A percentile compares a stretch with the other conserved stretches of the same genome.
phyloP scores from a whole-genome alignment of 2,888 invertebrate genomes.

The Trypoxylon attenuatum region DNA sequence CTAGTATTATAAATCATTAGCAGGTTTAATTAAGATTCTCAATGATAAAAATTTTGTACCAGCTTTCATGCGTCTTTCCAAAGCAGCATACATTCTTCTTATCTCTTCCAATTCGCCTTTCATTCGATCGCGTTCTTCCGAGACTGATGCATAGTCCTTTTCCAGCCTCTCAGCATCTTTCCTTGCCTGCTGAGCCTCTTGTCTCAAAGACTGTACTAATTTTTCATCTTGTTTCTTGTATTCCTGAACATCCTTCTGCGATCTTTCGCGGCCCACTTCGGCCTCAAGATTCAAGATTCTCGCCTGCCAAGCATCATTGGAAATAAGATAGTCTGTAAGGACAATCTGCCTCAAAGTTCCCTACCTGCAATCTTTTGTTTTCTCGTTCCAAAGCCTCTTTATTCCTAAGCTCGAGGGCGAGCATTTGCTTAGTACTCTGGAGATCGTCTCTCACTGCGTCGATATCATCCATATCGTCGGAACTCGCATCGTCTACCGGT shows the following conservation, averaged over 20 bases:
- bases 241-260: conserved; percentile 67
- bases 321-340: not conserved
- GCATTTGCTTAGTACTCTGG: conserved; percentile 93
- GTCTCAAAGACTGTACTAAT: conserved; percentile 82
- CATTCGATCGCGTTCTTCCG: conserved; percentile 85
- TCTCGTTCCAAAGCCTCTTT: conserved; percentile 90
- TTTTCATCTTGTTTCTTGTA: conserved; percentile 78
- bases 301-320: conserved; percentile 73
- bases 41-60: conserved; percentile 63
- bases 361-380: conserved; percentile 83
- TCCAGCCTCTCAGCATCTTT: conserved; percentile 88
- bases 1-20: too few species aligned
- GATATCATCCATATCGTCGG: conserved; percentile 92
- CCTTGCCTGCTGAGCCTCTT: conserved; percentile 85
- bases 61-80: conserved; percentile 80
- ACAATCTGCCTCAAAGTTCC: not conserved
- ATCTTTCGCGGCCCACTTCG: conserved; percentile 84
- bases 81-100: conserved; percentile 83
- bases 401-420: conserved; percentile 89
- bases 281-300: conserved; percentile 88
- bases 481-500: conserved; percentile 76
- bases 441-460: conserved; percentile 93
- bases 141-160: conserved; percentile 84
- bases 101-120: conserved; percentile 87
- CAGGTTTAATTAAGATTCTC: too few species aligned